Conservation (phyloP, 2,888 invertebrate species). For the Phorcus lineatus region DNA sequence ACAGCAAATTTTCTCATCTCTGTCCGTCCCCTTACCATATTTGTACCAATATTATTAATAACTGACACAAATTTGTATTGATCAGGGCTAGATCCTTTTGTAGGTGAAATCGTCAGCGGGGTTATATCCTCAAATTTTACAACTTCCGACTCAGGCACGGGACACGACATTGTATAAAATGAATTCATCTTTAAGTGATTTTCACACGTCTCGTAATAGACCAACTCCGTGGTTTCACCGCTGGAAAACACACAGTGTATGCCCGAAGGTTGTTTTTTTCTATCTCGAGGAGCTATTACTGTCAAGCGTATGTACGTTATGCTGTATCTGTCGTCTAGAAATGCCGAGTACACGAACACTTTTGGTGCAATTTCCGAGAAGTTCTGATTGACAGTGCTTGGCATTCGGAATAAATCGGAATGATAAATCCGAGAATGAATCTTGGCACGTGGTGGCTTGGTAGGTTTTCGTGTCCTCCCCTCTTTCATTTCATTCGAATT, state of each 20-base stretch:
- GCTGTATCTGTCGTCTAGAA: neutral
- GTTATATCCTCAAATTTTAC: neutral
- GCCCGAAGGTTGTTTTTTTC: neutral
- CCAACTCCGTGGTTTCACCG: neutral
- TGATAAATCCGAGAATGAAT: too few species aligned
- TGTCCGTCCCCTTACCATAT: neutral
- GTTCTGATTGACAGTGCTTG: neutral
- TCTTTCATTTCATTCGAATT: too few species aligned
- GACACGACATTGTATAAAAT: conserved; percentile 25
- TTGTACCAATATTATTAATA: neutral
- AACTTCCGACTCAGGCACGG: neutral
- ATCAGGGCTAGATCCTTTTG: neutral
- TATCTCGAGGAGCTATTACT: conserved; percentile 13
- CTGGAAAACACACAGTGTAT: neutral
- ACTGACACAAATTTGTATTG: neutral
- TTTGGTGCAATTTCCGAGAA: neutral
- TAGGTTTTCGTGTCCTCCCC: neutral
- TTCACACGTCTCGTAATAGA: conserved; percentile 32
- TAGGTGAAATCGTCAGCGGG: neutral
- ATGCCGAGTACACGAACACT: conserved; percentile 23
- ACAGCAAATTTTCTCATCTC: conserved; percentile 34
- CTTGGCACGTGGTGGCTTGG: neutral
- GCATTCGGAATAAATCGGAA: neutral
- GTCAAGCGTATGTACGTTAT: conserved; percentile 2
- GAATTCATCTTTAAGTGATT: conserved; percentile 14